Conservation (phyloP, 2,113 vertebrate genomes). For the Echinops telfairi region DNA sequence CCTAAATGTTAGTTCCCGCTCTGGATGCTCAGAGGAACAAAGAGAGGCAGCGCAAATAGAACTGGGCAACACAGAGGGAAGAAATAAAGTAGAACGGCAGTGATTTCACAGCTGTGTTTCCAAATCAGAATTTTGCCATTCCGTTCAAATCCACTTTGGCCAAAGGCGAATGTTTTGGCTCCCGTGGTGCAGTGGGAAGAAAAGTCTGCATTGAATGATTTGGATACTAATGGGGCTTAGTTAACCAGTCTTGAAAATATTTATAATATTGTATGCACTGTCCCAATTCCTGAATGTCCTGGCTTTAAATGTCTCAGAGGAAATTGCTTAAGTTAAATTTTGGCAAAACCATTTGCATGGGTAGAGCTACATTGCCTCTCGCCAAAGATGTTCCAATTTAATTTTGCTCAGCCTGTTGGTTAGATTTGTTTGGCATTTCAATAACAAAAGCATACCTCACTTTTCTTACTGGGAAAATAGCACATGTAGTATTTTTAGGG, state of each 20-base stretch:
- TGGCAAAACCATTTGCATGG: slow-evolving; percentile 71
- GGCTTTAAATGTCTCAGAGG: slow-evolving; percentile 57
- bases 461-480: slow-evolving; percentile 71
- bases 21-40: background rate
- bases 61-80: background rate
- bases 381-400: slow-evolving; percentile 71
- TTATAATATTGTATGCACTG: background rate
- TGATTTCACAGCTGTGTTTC: background rate
- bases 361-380: slow-evolving; percentile 22
- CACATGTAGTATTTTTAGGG: slow-evolving; percentile 66
- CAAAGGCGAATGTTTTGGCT: background rate
- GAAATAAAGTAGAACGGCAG: background rate
- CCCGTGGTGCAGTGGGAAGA: background rate
- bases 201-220: background rate
- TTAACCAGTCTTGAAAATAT: slow-evolving; percentile 36
- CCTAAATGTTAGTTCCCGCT: background rate
- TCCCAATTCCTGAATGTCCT: slow-evolving; percentile 39
- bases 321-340: slow-evolving; percentile 73
- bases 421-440: slow-evolving; percentile 75
- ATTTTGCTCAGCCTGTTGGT: slow-evolving; percentile 65
- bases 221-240: background rate
- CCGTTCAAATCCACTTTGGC: background rate
- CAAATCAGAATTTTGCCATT: background rate
- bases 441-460: slow-evolving; percentile 76
- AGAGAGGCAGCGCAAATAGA: background rate